Evolutionary conservation across 2,797 vertebrate genomes (phyloP).

Genomic region (Parauchenoglanis punctatus): DNA sequence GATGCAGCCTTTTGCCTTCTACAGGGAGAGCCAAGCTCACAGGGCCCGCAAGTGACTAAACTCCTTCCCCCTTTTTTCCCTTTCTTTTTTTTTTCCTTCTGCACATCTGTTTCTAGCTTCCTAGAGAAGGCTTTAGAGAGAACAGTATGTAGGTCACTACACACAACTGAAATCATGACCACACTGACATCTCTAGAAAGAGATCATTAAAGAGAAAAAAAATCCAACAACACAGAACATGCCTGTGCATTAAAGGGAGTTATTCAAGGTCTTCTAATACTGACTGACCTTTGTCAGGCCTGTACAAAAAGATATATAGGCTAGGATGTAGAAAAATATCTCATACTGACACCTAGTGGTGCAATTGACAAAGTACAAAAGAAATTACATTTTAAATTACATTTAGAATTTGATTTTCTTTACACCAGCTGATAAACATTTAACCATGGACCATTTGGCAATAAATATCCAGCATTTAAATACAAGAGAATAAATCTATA

Average conservation of each 20-base stretch:
- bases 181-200: conserved; percentile 37
- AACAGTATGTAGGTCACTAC: conserved; percentile 53
- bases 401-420: not conserved
- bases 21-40: conserved; percentile 40
- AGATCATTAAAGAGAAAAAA: conserved; percentile 22
- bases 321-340: not conserved
- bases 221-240: conserved; percentile 13
- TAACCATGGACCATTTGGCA: not conserved
- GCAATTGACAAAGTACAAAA: not conserved
- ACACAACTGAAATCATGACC: conserved; percentile 50
- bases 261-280: conserved; percentile 25
- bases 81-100: conserved; percentile 37
- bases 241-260: conserved; percentile 15
- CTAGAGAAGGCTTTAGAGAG: conserved; percentile 39
- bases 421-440: not conserved
- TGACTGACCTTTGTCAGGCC: not conserved
- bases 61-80: conserved; percentile 18
- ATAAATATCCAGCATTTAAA: not conserved
- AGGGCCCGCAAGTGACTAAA: conserved; percentile 46
- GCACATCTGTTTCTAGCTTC: conserved; percentile 55
- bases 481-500: not conserved
- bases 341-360: conserved; percentile 49
- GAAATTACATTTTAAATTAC: not conserved
- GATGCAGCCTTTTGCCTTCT: conserved; percentile 45
- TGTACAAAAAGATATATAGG: not conserved